Percentiles rank a stretch among this genome's conserved stretches.
Evolutionary conservation across 2,113 vertebrate genomes (phyloP).

Genomic region (Zosterops japonicus): DNA sequence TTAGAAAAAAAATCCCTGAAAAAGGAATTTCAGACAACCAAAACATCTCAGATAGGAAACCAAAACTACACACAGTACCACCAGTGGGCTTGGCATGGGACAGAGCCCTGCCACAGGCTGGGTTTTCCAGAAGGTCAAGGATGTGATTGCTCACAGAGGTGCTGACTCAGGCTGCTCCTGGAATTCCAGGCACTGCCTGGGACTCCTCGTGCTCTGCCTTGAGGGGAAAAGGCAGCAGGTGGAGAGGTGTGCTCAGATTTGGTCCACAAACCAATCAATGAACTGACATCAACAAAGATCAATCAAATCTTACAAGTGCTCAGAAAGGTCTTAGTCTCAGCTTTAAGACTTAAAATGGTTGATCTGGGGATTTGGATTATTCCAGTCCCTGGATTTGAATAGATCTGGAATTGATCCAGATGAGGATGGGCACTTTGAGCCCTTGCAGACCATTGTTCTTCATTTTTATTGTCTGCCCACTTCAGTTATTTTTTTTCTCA

Average conservation of each 20-base stretch:
- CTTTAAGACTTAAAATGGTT: background rate
- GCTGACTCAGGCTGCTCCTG: background rate
- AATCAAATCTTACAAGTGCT: background rate
- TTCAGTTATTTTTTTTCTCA: background rate
- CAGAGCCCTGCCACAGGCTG: background rate
- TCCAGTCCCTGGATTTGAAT: background rate
- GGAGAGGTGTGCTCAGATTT: background rate
- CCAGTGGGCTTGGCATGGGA: background rate
- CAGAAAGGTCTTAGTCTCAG: background rate
- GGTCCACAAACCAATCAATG: background rate
- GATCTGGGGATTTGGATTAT: background rate
- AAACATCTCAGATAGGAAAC: too few species aligned
- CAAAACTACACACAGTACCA: too few species aligned
- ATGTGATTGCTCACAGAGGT: background rate
- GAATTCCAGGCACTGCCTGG: background rate
- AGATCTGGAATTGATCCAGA: background rate
- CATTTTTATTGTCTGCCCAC: background rate
- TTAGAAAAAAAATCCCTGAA: too few species aligned
- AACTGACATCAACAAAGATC: background rate
- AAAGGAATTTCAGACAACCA: too few species aligned
- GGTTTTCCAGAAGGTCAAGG: background rate
- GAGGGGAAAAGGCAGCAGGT: background rate
- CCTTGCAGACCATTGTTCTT: accelerated
- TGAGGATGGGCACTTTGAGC: background rate
- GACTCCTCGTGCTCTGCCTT: background rate